Conservation (phyloP, 2,797 vertebrate species). For the Silurus lanzhouensis region DNA sequence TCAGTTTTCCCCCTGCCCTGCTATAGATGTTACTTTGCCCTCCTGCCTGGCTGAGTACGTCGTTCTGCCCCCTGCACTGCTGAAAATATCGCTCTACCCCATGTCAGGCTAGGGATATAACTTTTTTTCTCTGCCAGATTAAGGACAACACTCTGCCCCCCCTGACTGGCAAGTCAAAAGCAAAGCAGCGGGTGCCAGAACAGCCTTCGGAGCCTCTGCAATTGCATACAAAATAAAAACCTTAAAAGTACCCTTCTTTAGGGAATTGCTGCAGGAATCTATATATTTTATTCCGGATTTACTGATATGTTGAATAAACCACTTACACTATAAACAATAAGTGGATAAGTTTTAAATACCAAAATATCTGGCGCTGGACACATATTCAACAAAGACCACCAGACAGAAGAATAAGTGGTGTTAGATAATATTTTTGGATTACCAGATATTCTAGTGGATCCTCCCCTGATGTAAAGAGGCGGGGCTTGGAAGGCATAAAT, state of each 20-base stretch:
- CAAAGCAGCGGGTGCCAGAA: too few species aligned
- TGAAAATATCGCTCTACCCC: too few species aligned
- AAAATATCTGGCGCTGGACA: not conserved
- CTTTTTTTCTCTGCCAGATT: too few species aligned
- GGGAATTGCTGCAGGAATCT: not conserved
- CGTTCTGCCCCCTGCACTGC: too few species aligned
- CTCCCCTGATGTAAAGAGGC: slow-evolving; percentile 73
- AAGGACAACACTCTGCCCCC: too few species aligned
- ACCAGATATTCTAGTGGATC: slow-evolving; percentile 79
- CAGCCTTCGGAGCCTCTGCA: too few species aligned
- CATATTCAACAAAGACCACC: not conserved
- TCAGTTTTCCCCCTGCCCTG: too few species aligned
- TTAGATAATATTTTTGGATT: slow-evolving; percentile 29
- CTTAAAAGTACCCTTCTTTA: not conserved
- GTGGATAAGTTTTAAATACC: not conserved
- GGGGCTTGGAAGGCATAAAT: slow-evolving; percentile 91
- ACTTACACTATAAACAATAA: not conserved
- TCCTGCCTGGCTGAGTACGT: too few species aligned
- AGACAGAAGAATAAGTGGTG: not conserved
- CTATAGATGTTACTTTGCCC: too few species aligned
- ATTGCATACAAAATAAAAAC: too few species aligned
- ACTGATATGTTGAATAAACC: not conserved
- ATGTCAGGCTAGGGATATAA: too few species aligned
- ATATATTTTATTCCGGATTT: not conserved
- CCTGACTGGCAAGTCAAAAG: too few species aligned